Evolutionary conservation across 1,140 invertebrate genomes (phyloP), one percentile per base, ranked within the genome.

Genomic region (Drosophila ambigua): DNA sequence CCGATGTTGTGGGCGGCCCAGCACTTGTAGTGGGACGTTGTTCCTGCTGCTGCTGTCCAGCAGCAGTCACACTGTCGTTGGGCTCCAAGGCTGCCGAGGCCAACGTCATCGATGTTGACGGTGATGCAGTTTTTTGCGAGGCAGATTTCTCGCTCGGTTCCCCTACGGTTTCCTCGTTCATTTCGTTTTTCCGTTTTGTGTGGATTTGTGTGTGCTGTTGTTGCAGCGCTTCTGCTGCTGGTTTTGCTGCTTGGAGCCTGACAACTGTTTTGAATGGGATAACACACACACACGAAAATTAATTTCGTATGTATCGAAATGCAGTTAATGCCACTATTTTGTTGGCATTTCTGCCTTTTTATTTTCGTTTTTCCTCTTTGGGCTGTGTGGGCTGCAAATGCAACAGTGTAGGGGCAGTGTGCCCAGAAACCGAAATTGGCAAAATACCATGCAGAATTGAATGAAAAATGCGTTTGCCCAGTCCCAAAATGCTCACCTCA

Each of bases 41-140:
- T 31, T 59, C 53, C 41, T 65, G 68, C 44, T 49, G 65, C 51
- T 55, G 54, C 15, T 59, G 51, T 9, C 64, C 35, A 39, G 46
- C 53, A 57, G 57, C 39, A 61, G 58, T 11, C 45, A 53, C 46
- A 45, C 55, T 61, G 44, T 55, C 62, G 52, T 80, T 68, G 35
- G 82, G 66, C 72, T 85, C 83, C 78, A 88, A 78, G 82, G 74
- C 74, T 74, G 69, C 63, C 60, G 81, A 81, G 49, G 78, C 74
- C 73, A 85, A 81, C 78, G 82, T 81, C 82, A 84, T 81, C 67
- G 82, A 65, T 48, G 79, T 45, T 39, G 79, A 46, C 13, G 59
- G 50, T 51, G 72, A 60, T 87, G 81, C 77, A 81, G 49, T 77
- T 85, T 85, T 85, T 43, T 82, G 68, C 48, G 73, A 78, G 77